Conservation (phyloP, 64 coral and sea anemone species). For the Platygyra sinensis region DNA sequence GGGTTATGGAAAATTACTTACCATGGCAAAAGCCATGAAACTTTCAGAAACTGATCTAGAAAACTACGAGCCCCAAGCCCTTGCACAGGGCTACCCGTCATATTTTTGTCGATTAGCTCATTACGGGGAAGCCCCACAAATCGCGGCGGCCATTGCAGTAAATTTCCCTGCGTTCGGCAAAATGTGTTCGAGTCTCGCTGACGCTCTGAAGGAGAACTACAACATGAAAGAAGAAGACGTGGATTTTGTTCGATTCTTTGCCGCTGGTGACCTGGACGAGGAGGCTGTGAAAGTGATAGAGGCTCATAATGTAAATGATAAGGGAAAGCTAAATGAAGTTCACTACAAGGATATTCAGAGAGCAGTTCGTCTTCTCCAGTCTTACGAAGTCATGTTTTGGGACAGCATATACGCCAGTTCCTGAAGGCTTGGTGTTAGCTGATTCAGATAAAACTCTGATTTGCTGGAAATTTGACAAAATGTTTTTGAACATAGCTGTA, state of each 20-base stretch:
- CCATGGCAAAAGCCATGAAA: conserved; percentile 2
- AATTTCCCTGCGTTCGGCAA: conserved; percentile 22
- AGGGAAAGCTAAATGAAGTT: conserved; percentile 1
- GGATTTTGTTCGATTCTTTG: conserved; percentile 20
- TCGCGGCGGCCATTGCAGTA: conserved; percentile 3
- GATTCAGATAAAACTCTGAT: no score
- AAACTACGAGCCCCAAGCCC: conserved; percentile 4
- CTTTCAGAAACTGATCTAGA: conserved; percentile 12
- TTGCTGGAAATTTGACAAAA: no score
- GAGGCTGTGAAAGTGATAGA: conserved; percentile 6
- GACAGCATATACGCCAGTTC: neutral
- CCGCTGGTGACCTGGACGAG: neutral
- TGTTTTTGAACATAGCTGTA: no score
- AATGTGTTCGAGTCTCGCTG: conserved; percentile 2
- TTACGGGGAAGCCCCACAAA: conserved; percentile 26
- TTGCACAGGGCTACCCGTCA: conserved; percentile 1
- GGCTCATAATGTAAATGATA: neutral
- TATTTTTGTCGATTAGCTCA: neutral
- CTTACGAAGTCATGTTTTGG: conserved; percentile 31
- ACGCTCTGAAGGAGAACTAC: conserved; percentile 13
- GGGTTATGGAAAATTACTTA: neutral
- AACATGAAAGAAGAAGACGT: conserved; percentile 24
- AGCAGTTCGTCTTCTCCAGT: conserved; percentile 10
- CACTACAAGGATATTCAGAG: neutral
- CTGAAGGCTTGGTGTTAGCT: neutral